phyloP scores from a whole-genome alignment of 2,797 vertebrate genomes.

The Decapterus maruadsi region DNA sequence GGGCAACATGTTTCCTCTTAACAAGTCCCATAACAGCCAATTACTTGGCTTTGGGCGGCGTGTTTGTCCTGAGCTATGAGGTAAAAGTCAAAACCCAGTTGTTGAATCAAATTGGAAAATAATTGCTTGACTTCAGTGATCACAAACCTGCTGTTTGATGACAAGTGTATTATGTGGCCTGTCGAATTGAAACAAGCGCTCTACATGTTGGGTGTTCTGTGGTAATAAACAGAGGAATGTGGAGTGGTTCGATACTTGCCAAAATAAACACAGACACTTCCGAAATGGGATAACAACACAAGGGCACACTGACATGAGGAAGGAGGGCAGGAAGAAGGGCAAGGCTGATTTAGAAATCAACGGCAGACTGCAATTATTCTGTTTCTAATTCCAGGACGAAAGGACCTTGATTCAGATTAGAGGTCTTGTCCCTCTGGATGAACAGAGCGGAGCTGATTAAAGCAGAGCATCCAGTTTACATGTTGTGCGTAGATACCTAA shows the following conservation, averaged over 20 bases:
- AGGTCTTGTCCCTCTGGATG: conserved; percentile 42
- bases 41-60: conserved; percentile 43
- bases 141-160: conserved; percentile 56
- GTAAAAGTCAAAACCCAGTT: conserved; percentile 22
- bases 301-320: conserved; percentile 37
- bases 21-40: conserved; percentile 69
- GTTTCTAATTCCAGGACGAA: conserved; percentile 55
- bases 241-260: conserved; percentile 43
- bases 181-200: conserved; percentile 47
- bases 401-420: conserved; percentile 53
- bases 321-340: conserved; percentile 25
- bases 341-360: conserved; percentile 36
- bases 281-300: conserved; percentile 47
- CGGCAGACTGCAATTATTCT: conserved; percentile 47
- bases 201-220: conserved; percentile 57
- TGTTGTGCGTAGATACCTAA: conserved; percentile 47
- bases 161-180: conserved; percentile 40
- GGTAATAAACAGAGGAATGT: conserved; percentile 75
- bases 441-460: conserved; percentile 41
- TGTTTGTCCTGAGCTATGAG: conserved; percentile 26
- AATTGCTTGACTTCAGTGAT: conserved; percentile 41
- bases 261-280: conserved; percentile 67
- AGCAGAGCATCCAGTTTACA: conserved; percentile 37
- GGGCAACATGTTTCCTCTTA: conserved; percentile 58
- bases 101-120: conserved; percentile 53